phyloP scores from a whole-genome alignment of 2,888 invertebrate genomes.

The Apomyelois bistriatella region DNA sequence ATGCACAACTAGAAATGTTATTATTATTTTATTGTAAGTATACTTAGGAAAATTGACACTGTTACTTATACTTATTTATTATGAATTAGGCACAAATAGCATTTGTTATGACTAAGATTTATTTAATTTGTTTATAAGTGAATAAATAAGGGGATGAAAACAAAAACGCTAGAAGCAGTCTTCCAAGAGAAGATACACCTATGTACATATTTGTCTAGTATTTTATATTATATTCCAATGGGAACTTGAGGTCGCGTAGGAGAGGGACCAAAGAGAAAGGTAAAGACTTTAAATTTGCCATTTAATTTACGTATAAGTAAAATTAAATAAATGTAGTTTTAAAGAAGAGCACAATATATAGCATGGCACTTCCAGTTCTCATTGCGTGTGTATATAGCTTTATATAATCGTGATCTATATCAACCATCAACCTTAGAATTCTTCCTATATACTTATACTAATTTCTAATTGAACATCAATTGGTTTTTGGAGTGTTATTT shows the following conservation, averaged over 20 bases:
- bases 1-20: no score
- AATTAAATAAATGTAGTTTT: not conserved
- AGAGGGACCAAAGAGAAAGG: slow-evolving; percentile 15
- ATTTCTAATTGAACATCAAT: no score
- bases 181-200: slow-evolving; percentile 26
- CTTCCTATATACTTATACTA: no score
- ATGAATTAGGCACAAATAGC: slow-evolving; percentile 18
- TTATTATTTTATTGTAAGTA: no score
- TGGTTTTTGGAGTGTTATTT: no score
- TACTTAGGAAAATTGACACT: no score
- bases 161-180: slow-evolving; percentile 30
- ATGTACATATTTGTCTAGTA: slow-evolving; percentile 22
- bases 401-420: not conserved
- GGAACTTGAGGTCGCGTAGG: slow-evolving; percentile 5
- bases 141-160: slow-evolving; percentile 29
- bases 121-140: slow-evolving; percentile 6
- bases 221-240: slow-evolving; percentile 10
- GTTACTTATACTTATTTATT: not conserved
- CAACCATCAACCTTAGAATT: not conserved
- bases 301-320: not conserved
- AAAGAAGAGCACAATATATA: not conserved
- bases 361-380: not conserved
- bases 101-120: slow-evolving; percentile 14
- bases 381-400: slow-evolving; percentile 5
- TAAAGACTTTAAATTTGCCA: not conserved